Evolutionary conservation across 2,113 vertebrate genomes (phyloP), one percentile per base, ranked within the genome.

Genomic region (Clupea harengus): DNA sequence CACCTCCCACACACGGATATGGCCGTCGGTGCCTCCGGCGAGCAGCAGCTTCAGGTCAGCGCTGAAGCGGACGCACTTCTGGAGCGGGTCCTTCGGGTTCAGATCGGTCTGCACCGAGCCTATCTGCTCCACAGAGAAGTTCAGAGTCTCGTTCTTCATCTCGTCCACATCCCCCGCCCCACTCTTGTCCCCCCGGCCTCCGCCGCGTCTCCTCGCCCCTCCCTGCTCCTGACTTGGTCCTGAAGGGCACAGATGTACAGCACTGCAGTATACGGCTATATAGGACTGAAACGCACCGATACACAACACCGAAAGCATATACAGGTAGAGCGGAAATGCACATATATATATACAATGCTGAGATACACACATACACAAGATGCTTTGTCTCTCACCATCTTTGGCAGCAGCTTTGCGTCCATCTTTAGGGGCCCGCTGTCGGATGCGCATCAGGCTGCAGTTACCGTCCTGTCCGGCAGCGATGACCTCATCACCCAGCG

Each of bases 1-100:
- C 90, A 97, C 96, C 97, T 99, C 97, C 98, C 98, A 99, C 84
- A 97, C 92, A 45, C 97, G 94, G 39, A 99, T 44, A 87, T 93
- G 94, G 87, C 98, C 98, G 0, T 99, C 98, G 0, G 96, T 95
- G 0, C 97, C 98, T 2, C 97, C 98, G 0, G 97, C 98, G 84
- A 97, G 94, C 20, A 99, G 95, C 45, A 97, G 93, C 9, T 94
- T 96, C 9, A 92, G 89, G 52, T 98, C 96, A 0, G 91, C 85
- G 67, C 94, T 99, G 93, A 98, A 98, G 82, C 96, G 85, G 0
- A 99, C 96, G 1, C 95, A 95, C 88, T 98, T 99, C 94, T 99
- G 97, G 72, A 98, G 93, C 0, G 95, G 96, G 0, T 99, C 98
- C 84, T 90, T 80, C 0, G 94, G 90, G 91, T 97, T 96, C 85